phyloP scores from a whole-genome alignment of 2,113 vertebrate genomes.

The Sarotherodon lohbergeri region DNA sequence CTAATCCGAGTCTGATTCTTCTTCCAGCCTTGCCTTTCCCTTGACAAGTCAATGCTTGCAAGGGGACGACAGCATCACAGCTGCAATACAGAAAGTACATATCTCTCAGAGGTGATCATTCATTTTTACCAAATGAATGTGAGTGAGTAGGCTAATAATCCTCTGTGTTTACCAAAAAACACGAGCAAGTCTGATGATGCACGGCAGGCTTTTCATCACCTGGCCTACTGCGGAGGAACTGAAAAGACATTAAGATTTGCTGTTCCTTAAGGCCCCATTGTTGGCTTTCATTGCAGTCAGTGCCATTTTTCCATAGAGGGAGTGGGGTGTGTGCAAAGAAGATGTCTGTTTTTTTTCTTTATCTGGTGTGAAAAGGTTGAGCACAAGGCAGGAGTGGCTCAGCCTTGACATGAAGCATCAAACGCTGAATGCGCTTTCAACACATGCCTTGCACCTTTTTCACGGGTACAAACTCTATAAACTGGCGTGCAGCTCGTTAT shows the following conservation, averaged over 20 bases:
- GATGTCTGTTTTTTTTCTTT: slow-evolving; percentile 25
- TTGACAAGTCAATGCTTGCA: slow-evolving; percentile 50
- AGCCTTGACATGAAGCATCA: slow-evolving; percentile 48
- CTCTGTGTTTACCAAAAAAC: slow-evolving; percentile 55
- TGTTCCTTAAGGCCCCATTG: slow-evolving; percentile 52
- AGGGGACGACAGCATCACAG: slow-evolving; percentile 24
- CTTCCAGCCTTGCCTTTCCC: slow-evolving; percentile 27
- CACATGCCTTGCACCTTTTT: slow-evolving; percentile 44
- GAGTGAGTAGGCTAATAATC: slow-evolving; percentile 44
- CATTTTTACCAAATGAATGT: slow-evolving; percentile 52
- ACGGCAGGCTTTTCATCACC: slow-evolving; percentile 51
- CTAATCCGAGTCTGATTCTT: slow-evolving; percentile 46
- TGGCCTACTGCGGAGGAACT: slow-evolving; percentile 13
- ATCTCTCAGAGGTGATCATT: slow-evolving; percentile 50
- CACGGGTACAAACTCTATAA: slow-evolving; percentile 45
- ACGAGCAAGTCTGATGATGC: slow-evolving; percentile 29
- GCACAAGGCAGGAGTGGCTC: slow-evolving; percentile 43
- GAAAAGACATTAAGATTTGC: slow-evolving; percentile 54
- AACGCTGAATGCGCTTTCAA: slow-evolving; percentile 39
- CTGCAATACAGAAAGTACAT: slow-evolving; percentile 32
- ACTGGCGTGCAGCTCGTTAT: slow-evolving; percentile 30
- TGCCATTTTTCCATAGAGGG: slow-evolving; percentile 36
- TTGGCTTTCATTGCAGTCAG: slow-evolving; percentile 43
- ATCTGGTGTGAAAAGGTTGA: slow-evolving; percentile 59
- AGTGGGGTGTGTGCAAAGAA: slow-evolving; percentile 25